Base-by-base conservation (phyloP, 2,113 vertebrate genomes). In the Anser brachyrhynchus region DNA sequence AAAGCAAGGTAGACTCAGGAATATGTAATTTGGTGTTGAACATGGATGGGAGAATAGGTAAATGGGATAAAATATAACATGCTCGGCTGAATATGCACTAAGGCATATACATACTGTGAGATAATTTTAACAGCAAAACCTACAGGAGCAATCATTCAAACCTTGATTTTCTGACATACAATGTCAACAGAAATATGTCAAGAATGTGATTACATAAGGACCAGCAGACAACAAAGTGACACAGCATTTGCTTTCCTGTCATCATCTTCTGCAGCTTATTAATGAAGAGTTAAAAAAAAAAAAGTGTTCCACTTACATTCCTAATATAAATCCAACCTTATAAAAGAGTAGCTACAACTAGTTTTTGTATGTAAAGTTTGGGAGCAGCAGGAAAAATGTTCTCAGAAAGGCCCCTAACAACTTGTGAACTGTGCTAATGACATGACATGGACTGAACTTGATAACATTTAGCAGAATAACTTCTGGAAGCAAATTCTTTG, bases 101-200 rank as follows among this genome's bases (percentile, higher is more conserved):
- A 44, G 57, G 33, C 83, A 82, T 70, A 76, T 81, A 77, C 73
- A 89, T 10, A 33, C 31, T 90, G 58, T 66, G 61, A 79, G 86
- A 76, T 96, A 94, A 92, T 97, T 95, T 96, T 96, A 92, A 81
- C 92, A 79, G 59, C 58, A 87, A 96, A 97, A 84, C 76, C 89
- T 96, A 95, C 93, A 91, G 91, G 86, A 95, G 93, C 92, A 95
- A 76, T 96, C 96, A 95, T 54, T 96, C 89, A 95, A 90, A 96
- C 70, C 77, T 79, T 84, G 88, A 89, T 96, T 96, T 97, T 92
- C 66, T 96, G 95, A 89, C 92, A 94, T 33, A 75, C n/a, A 84
- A 8, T 93, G 95, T 92, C 86, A 96, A 92, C 93, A 94, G 84
- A 87, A 92, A 96, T 89, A 90, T 91, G 84, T 90, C 67, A 84